Percentiles rank a stretch among this genome's conserved stretches.
Conservation (phyloP, 1,140 invertebrate genomes). For the Drosophila pallidifrons region DNA sequence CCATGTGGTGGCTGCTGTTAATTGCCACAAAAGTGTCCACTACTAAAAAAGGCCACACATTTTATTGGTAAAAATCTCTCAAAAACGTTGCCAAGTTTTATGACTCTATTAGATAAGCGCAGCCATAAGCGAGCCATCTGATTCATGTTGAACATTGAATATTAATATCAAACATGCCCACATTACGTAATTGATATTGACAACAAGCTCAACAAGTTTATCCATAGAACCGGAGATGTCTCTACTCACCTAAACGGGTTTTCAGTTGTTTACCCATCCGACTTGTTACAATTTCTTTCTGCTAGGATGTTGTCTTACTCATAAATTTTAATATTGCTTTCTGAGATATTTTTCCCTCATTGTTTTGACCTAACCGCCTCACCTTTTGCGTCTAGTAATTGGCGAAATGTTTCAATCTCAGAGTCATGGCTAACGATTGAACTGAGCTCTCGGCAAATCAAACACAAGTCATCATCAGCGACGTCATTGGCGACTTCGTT, state of each 20-base stretch:
- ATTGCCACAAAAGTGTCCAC: slow-evolving; percentile 72
- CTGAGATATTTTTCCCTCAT: slow-evolving; percentile 30
- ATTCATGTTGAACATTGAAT: slow-evolving; percentile 46
- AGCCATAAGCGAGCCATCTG: slow-evolving; percentile 13
- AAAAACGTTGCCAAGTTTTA: slow-evolving; percentile 52
- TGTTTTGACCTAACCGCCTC: slow-evolving; percentile 46
- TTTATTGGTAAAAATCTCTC: slow-evolving; percentile 45
- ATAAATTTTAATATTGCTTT: slow-evolving; percentile 28
- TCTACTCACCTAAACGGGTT: slow-evolving; percentile 29
- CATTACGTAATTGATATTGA: slow-evolving; percentile 76
- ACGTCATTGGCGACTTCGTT: slow-evolving; percentile 65
- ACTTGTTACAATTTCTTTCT: slow-evolving; percentile 28
- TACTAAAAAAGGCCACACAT: slow-evolving; percentile 53
- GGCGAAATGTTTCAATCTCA: slow-evolving; percentile 76
- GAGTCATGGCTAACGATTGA: slow-evolving; percentile 9
- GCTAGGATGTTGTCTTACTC: slow-evolving; percentile 26
- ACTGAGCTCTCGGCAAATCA: slow-evolving; percentile 53
- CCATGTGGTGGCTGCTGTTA: slow-evolving; percentile 60
- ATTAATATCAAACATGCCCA: slow-evolving; percentile 67
- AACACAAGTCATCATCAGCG: slow-evolving; percentile 67
- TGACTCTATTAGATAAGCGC: slow-evolving; percentile 75
- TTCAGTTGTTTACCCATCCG: slow-evolving; percentile 18
- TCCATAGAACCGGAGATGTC: slow-evolving; percentile 5
- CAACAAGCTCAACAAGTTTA: slow-evolving; percentile 58
- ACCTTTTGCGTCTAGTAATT: slow-evolving; percentile 64